Evolutionary conservation across 2,888 invertebrate genomes (phyloP), one percentile per base, ranked within the genome.

Genomic region (Punctoribates punctum): DNA sequence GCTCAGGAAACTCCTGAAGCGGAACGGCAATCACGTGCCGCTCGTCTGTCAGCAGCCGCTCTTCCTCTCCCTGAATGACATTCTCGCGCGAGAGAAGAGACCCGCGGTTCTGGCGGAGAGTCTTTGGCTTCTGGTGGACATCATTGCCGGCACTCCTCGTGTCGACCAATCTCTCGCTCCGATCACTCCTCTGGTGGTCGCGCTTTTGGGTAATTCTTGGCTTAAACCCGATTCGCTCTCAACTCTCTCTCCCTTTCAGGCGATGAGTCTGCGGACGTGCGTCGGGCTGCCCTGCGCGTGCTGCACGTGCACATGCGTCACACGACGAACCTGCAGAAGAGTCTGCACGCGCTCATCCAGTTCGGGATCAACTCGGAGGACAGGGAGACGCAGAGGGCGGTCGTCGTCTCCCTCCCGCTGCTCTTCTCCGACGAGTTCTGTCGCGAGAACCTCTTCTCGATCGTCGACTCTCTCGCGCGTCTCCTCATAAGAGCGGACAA

Each of bases 251-350:
- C 8, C 34, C 13, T 42, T 42, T 9, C 6, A 42, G 34, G 34
- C 1, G 3, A 8, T 38, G 34, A 67, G 6, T 17, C 29, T 20
- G 0, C n/a, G 2, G 65, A 67, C 8, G 38, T 38, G 1, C n/a
- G 38, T 51, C 80, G 84, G 74, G 83, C 84, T 48, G 83, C 84
- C 13, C 82, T 85, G 9, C 85, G 85, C 78, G 83, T 85, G 0
- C 81, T 87, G 17, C 84, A 84, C 79, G 82, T 83, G 1, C 86
- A 85, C 80, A 83, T 85, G 83, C 83, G 83, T 77, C 80, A 83
- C 77, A 85, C 85, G 2, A 80, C 82, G 67, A 84, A 85, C 78
- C 80, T 85, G 3, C 83, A 84, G 67, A 79, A 81, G 8, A 80
- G 85, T 70, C 80, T 86, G 60, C 82, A 83, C 73, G 82, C 82